Conservation (phyloP, 2,113 vertebrate species). For the Strix uralensis region DNA sequence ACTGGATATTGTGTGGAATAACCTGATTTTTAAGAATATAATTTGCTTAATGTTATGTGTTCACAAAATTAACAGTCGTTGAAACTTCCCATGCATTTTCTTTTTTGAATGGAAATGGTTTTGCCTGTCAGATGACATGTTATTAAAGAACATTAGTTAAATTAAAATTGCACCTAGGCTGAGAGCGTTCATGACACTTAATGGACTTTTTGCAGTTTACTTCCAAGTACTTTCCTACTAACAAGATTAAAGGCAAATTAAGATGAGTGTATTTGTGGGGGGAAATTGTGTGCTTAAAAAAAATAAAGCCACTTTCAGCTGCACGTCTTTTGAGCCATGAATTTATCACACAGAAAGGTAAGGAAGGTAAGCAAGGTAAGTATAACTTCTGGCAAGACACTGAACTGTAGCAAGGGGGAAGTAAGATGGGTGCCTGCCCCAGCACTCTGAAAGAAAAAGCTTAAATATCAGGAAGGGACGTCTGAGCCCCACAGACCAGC, state of each 20-base stretch:
- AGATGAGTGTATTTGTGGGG: neutral
- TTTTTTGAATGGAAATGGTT: neutral
- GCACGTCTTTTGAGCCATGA: neutral
- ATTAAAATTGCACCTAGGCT: conserved; percentile 26
- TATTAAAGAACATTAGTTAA: conserved; percentile 28
- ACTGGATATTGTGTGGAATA: neutral
- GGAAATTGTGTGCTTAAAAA: neutral
- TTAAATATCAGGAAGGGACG: neutral
- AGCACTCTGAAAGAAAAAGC: neutral
- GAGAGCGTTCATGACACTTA: neutral
- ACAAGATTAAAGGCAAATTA: conserved; percentile 6
- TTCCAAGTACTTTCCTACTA: conserved; percentile 23
- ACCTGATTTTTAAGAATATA: neutral
- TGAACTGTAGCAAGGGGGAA: neutral
- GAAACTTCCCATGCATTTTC: neutral
- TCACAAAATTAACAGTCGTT: neutral
- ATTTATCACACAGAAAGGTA: neutral
- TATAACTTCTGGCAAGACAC: neutral
- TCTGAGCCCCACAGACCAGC: neutral
- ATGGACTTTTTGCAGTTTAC: neutral
- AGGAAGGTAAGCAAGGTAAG: neutral
- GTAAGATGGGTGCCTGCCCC: neutral
- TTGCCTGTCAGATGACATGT: neutral
- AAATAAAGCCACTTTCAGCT: neutral
- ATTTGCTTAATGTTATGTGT: neutral